Evolutionary conservation across 2,797 vertebrate species (phyloP), one percentile per base, ranked within the genome.

Genomic region (Mormyrops attenuatus): DNA sequence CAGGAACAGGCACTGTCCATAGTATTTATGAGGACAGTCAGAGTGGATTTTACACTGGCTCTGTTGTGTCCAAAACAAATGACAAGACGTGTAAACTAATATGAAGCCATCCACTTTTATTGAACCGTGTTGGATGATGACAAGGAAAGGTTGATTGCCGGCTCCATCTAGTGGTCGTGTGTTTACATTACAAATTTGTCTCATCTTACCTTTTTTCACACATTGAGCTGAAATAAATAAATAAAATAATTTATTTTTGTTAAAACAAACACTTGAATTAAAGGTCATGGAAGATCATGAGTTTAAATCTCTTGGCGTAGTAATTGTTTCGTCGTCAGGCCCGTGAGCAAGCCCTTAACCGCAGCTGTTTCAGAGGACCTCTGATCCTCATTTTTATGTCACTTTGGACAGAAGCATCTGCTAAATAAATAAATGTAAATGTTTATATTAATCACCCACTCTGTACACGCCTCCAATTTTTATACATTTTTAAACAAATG

Each of bases 161-260:
- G 26, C 73, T 88, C 95, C 95, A 93, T 91, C 96, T 95, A 93
- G 91, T 94, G 96, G 94, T 88, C 0, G 11, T 69, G 2, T 17
- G 77, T 88, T 69, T 86, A 91, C 26, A 38, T 47, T 85, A 89
- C 57, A 52, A 30, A 73, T 73, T 73, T 73, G 66, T 38, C 66
- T 38, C 5, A 69, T 0, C 34, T 38, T 73, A n/a, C 17, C 17
- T 57, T 20, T 69, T 73, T 73, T 15, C 66, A 73, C 30, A 69
- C 63, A 69, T 66, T 15, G 63, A 13, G 13, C 2, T 38, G 13
- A 69, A 69, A 66, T 30, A 30, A 26, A 63, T 63, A 63, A 63
- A 22, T 50, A 50, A 22, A 63, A 60, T 60, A 55, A 55, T 66
- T 60, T n/a, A 30, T 11, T 66, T 66, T 66, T 26, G 9, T 30